These are phyloP conservation scores for Pyrgus malvae DNA, from an alignment of 2,888 invertebrate genomes.

Conservation along the genomic window DNA sequence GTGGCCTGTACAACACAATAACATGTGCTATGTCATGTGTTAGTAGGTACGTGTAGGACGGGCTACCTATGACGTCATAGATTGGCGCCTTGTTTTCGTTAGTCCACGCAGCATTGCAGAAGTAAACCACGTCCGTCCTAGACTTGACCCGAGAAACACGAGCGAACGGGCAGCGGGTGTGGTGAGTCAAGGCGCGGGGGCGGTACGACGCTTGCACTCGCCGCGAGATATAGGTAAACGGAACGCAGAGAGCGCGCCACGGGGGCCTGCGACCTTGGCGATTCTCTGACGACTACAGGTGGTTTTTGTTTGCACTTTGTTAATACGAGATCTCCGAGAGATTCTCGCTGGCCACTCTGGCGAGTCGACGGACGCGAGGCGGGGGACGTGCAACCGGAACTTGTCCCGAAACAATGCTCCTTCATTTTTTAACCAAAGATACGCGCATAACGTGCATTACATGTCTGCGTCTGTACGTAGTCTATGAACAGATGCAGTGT, in stretches of 20 bases:
- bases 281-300: constrained; percentile 79
- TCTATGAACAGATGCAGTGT: constrained; percentile 1
- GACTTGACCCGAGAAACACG: constrained; percentile 51
- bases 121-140: constrained; percentile 47
- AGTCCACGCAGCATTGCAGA: constrained; percentile 27
- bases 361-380: constrained; percentile 43
- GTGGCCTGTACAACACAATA: not conserved
- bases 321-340: constrained; percentile 57
- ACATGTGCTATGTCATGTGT: not conserved
- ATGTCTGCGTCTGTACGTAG: constrained; percentile 8
- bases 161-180: constrained; percentile 43
- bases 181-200: constrained; percentile 70
- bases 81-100: not conserved
- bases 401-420: constrained; percentile 54
- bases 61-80: constrained; percentile 13
- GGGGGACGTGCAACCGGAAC: constrained; percentile 62
- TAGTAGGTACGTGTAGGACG: not conserved
- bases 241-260: constrained; percentile 71
- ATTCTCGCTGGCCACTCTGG: constrained; percentile 52
- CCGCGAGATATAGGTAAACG: constrained; percentile 80
- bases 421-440: constrained; percentile 40
- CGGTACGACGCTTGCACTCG: constrained; percentile 67
- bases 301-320: constrained; percentile 73
- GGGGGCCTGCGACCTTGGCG: constrained; percentile 76
- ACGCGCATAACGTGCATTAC: not conserved